A percentile compares a stretch with the other conserved stretches of the same genome.
These are phyloP conservation scores for Actias luna DNA, from an alignment of 2,888 invertebrate genomes.

Conservation along the genomic window DNA sequence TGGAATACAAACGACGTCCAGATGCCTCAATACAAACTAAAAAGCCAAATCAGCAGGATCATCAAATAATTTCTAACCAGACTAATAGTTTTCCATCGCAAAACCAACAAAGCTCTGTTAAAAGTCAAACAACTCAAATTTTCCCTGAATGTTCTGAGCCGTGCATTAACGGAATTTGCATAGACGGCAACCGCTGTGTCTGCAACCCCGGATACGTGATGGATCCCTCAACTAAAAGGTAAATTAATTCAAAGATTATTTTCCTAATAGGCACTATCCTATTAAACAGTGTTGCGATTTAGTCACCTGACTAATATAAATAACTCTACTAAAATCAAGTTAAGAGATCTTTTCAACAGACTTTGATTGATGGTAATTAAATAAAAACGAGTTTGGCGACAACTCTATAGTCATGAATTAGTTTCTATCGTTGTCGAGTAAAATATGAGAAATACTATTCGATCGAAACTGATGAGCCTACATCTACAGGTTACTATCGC, in stretches of 20 bases:
- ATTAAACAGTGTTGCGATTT: no score
- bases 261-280: neutral
- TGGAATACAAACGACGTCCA: neutral
- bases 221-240: conserved; percentile 58
- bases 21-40: conserved; percentile 14
- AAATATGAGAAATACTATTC: neutral
- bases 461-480: no score
- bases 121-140: conserved; percentile 17
- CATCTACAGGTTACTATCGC: no score
- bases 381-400: no score
- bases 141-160: conserved; percentile 78
- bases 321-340: no score
- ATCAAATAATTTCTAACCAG: conserved; percentile 15
- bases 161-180: conserved; percentile 87
- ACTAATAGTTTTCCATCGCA: conserved; percentile 15
- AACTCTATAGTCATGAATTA: no score
- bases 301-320: no score
- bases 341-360: no score
- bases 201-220: conserved; percentile 78
- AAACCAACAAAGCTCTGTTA: conserved; percentile 18
- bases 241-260: conserved; percentile 12
- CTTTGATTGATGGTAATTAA: no score
- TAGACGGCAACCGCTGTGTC: conserved; percentile 73
- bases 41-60: conserved; percentile 21
- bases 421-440: neutral